A percentile compares a stretch with the other conserved stretches of the same genome.
Evolutionary conservation across 2,888 invertebrate species (phyloP).

Genomic region (Stenodema calcarata): DNA sequence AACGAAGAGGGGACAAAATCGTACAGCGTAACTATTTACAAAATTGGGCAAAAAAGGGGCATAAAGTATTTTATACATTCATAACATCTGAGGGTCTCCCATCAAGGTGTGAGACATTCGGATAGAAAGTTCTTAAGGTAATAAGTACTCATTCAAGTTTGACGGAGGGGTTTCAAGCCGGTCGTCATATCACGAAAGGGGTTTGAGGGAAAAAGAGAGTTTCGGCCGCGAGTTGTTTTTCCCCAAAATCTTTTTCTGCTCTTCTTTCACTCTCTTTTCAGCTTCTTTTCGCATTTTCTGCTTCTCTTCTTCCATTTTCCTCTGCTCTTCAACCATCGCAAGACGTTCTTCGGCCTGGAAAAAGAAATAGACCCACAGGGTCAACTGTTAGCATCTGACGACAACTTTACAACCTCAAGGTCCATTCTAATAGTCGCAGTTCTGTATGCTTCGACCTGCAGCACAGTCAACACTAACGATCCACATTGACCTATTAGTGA

Average conservation of each 20-base stretch:
- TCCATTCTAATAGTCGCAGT: background rate
- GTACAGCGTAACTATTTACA: background rate
- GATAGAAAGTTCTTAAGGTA: background rate
- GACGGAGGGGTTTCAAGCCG: background rate
- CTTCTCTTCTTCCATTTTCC: slow-evolving; percentile 93
- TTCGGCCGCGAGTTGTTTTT: slow-evolving; percentile 97
- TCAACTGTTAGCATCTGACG: background rate
- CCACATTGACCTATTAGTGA: too few relatives aligned
- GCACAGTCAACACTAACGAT: too few relatives aligned
- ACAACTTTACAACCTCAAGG: background rate
- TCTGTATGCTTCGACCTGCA: background rate
- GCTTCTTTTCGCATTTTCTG: slow-evolving; percentile 92
- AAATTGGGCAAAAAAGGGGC: background rate
- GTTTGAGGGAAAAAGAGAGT: slow-evolving; percentile 88
- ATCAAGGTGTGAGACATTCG: background rate
- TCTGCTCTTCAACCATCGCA: slow-evolving; percentile 95
- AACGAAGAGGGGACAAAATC: background rate
- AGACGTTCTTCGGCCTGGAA: slow-evolving; percentile 92
- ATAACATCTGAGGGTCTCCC: background rate
- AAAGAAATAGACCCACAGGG: slow-evolving; percentile 20
- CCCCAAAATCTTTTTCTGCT: slow-evolving; percentile 95
- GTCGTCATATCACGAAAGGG: slow-evolving; percentile 60
- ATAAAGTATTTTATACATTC: background rate
- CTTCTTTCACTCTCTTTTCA: slow-evolving; percentile 89
- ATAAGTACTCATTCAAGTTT: background rate